Base-by-base conservation (phyloP, 1,140 invertebrate species). In the Portunus trituberculatus region DNA sequence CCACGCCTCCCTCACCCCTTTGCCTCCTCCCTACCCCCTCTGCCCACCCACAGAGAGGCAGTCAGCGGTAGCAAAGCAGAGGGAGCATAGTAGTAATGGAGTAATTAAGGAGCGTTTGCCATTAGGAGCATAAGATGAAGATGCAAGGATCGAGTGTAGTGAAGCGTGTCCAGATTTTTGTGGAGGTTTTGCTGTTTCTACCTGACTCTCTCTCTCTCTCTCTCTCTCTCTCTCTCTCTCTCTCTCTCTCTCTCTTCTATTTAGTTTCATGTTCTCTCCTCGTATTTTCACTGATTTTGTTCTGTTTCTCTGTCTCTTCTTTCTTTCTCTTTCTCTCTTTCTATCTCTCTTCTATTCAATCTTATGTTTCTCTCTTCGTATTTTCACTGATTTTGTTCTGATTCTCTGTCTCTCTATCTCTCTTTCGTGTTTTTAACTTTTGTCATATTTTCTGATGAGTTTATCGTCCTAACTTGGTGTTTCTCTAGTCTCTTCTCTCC, bases 181-280 rank as follows among this genome's bases (percentile, higher is more conserved):
- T 59, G 52, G 4, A 7, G 83, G 32, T 25, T 4, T 3, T 86
- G 83, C 6, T 86, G 39, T 2, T 1, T 39, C 39, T 39, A 6
- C 39, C 6, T 6, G 39, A 2, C 39, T 39, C 39, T 6, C 1
- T 39, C 28, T 7, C 1, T 7, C 20, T n/a, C 45, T 90, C 46
- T 16, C 29, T 45, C 46, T 31, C 45, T 31, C 88, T n/a, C 45
- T 90, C 88, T 90, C n/a, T 90, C 29, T 90, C 31, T 90, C 12
- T 88, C 86, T n/a, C 86, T 39, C 32, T 39, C 86, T n/a, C n/a
- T n/a, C n/a, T n/a, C n/a, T n/a, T n/a, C n/a, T n/a, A n/a, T n/a
- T n/a, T 12, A 45, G 7, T n/a, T 7, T 83, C 4, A 7, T 7
- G 39, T 2, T 39, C 6, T 39, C 39, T 39, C 1, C 6, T 39